phyloP scores from a whole-genome alignment of 2,888 invertebrate genomes.

The Pseudeuparius sepicola region DNA sequence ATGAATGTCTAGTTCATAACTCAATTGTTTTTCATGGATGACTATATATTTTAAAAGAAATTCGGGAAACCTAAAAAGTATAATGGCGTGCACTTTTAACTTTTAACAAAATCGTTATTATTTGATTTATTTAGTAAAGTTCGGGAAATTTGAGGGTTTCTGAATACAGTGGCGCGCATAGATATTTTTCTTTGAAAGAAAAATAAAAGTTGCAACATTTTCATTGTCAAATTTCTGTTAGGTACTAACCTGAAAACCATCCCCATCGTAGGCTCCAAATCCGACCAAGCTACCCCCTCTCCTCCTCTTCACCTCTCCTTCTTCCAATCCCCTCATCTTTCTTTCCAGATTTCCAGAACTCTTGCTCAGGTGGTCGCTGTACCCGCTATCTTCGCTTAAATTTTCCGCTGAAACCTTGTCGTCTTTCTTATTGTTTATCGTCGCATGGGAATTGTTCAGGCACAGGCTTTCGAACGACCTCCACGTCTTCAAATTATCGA shows the following conservation, averaged over 20 bases:
- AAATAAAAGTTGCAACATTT: no score
- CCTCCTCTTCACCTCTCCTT: background rate
- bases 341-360: conserved; percentile 25
- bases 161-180: no score
- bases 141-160: no score
- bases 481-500: conserved; percentile 38
- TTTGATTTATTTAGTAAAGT: no score
- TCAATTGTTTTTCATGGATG: no score
- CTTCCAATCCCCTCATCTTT: conserved; percentile 5
- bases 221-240: no score
- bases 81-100: no score
- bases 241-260: conserved; percentile 25
- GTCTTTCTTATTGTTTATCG: conserved; percentile 20
- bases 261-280: conserved; percentile 27
- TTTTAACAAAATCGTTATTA: no score
- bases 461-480: conserved; percentile 38
- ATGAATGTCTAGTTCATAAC: no score
- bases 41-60: no score
- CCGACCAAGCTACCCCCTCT: conserved; percentile 22
- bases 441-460: conserved; percentile 22
- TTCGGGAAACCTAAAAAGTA: no score
- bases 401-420: conserved; percentile 61
- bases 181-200: no score
- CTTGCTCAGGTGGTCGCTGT: conserved; percentile 46
- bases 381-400: conserved; percentile 72